Percentiles rank a stretch among this genome's conserved stretches.
These are phyloP conservation scores for Diploscapter pachys DNA, from an alignment of 1,140 invertebrate species.

Conservation along the genomic window DNA sequence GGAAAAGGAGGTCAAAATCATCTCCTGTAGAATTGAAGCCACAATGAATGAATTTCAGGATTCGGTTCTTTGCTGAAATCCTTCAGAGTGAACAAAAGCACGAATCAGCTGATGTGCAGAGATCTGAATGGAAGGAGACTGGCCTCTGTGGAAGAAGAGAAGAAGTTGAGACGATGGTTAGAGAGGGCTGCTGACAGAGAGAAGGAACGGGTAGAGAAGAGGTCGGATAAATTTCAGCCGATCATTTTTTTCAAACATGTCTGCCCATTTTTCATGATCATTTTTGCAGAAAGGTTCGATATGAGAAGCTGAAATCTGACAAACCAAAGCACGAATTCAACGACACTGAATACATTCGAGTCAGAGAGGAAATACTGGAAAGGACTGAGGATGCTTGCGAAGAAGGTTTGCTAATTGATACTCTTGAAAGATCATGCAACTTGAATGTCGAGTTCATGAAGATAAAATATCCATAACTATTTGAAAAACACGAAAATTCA, in stretches of 20 bases:
- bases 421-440: no score
- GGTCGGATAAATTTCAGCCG: neutral
- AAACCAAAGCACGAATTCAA: slow-evolving; percentile 38
- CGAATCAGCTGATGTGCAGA: slow-evolving; percentile 90
- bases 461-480: no score
- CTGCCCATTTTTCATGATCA: neutral
- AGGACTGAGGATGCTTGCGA: slow-evolving; percentile 42
- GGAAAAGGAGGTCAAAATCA: slow-evolving; percentile 52
- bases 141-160: slow-evolving; percentile 93
- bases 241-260: neutral
- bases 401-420: slow-evolving; percentile 13
- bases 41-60: slow-evolving; percentile 49
- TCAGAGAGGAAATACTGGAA: slow-evolving; percentile 36
- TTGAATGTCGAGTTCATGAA: no score
- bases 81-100: slow-evolving; percentile 97
- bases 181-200: slow-evolving; percentile 35
- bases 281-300: slow-evolving; percentile 31
- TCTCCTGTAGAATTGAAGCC: slow-evolving; percentile 5
- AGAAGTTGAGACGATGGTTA: slow-evolving; percentile 61
- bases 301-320: slow-evolving; percentile 31
- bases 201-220: slow-evolving; percentile 26
- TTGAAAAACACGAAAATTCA: no score
- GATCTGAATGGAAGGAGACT: slow-evolving; percentile 87
- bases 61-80: slow-evolving; percentile 94
- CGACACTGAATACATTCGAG: slow-evolving; percentile 32